phyloP scores from a whole-genome alignment of 37 sponge, comb jelly and placozoan genomes.

The Chondrilla cf. caribensis region DNA sequence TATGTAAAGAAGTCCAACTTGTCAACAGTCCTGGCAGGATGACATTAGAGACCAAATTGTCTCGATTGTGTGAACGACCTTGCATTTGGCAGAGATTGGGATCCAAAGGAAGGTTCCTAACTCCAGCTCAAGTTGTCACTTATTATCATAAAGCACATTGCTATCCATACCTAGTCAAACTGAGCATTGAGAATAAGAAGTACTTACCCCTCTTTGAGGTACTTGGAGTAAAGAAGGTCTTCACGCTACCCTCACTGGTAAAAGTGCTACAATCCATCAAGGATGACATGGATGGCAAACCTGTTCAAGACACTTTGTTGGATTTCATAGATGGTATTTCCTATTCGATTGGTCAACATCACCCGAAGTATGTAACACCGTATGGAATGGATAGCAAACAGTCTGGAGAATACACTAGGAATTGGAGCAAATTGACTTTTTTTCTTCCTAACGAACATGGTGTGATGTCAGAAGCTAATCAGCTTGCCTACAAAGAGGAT shows the following conservation, averaged over 20 bases:
- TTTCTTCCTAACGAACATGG: conserved; percentile 45
- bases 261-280: not conserved
- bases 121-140: conserved; percentile 13
- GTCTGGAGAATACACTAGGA: no score
- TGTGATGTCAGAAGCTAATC: conserved; percentile 32
- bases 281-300: not conserved
- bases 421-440: not conserved
- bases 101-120: not conserved
- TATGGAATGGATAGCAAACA: no score
- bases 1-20: not conserved
- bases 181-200: conserved; percentile 17
- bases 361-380: no score
- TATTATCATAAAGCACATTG: not conserved
- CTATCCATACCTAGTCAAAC: conserved; percentile 32
- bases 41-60: not conserved
- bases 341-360: not conserved
- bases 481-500: conserved; percentile 35
- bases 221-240: conserved; percentile 18
- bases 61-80: not conserved
- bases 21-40: not conserved
- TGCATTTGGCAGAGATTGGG: conserved; percentile 54
- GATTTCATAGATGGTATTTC: not conserved
- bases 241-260: not conserved
- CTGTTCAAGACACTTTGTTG: not conserved
- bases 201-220: conserved; percentile 24